These are phyloP conservation scores for Heliothis virescens DNA, from an alignment of 1,140 invertebrate species.

Conservation along the genomic window DNA sequence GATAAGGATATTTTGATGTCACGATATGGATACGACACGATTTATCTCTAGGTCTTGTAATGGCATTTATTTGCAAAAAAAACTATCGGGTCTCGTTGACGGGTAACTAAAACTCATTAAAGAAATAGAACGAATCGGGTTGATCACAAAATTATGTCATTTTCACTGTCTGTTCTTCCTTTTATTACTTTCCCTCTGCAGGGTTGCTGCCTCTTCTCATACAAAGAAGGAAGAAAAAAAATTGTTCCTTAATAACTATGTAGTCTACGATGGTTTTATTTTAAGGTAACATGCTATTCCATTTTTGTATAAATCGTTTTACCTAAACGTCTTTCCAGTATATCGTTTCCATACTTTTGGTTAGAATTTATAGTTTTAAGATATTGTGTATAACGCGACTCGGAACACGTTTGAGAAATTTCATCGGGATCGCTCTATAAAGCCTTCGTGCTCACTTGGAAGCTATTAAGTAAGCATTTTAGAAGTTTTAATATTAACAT, in stretches of 20 bases:
- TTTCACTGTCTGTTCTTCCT: too few relatives aligned
- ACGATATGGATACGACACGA: slow-evolving; percentile 50
- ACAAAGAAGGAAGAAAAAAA: too few relatives aligned
- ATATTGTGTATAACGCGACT: slow-evolving; percentile 54
- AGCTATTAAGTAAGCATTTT: slow-evolving; percentile 26
- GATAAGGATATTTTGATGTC: slow-evolving; percentile 16
- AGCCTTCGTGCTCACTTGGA: slow-evolving; percentile 12
- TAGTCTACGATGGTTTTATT: too few relatives aligned
- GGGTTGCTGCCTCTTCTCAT: too few relatives aligned
- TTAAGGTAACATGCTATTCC: too few relatives aligned
- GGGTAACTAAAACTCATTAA: too few relatives aligned
- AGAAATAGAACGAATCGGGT: too few relatives aligned
- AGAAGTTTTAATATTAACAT: slow-evolving; percentile 11
- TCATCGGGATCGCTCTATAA: slow-evolving; percentile 21
- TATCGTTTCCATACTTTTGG: slow-evolving; percentile 61
- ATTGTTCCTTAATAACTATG: too few relatives aligned
- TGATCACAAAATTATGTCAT: too few relatives aligned
- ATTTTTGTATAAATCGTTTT: not conserved
- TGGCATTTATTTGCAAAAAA: too few relatives aligned
- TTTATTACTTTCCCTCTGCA: too few relatives aligned
- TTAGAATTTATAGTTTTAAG: slow-evolving; percentile 66
- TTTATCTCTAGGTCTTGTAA: not conserved
- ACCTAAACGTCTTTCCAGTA: slow-evolving; percentile 47
- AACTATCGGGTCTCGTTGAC: too few relatives aligned
- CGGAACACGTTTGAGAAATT: slow-evolving; percentile 16